These are phyloP conservation scores for Pseudochirops cupreus DNA, from an alignment of 2,797 vertebrate species.

Conservation along the genomic window DNA sequence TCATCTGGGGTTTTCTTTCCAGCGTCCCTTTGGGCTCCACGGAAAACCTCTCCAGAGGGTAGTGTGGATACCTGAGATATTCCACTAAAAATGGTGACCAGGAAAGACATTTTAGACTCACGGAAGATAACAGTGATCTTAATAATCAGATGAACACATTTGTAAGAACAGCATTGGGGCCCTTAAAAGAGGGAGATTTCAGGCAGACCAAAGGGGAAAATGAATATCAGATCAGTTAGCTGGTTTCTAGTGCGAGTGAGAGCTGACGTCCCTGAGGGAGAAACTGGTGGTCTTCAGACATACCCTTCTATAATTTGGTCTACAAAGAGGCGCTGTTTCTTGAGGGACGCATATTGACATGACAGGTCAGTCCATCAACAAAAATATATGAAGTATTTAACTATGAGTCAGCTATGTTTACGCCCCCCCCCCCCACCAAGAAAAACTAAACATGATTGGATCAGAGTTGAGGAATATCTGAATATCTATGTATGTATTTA, in stretches of 20 bases:
- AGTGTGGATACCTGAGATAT: background rate
- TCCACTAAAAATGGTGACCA: background rate
- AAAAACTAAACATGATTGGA: constrained; percentile 1
- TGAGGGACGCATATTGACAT: too few species aligned
- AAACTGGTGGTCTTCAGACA: constrained; percentile 2
- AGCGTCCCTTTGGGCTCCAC: background rate
- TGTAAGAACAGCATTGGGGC: background rate
- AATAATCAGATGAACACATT: background rate
- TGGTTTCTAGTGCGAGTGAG: background rate
- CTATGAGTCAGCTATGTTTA: background rate
- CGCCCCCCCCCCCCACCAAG: too few species aligned
- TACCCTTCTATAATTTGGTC: background rate
- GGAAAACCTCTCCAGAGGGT: background rate
- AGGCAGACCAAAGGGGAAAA: rapidly evolving
- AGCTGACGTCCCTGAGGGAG: background rate
- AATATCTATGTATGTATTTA: background rate
- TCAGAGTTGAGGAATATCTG: background rate
- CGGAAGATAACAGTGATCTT: background rate
- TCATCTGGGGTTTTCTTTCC: background rate
- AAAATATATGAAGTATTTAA: background rate
- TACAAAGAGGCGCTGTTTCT: background rate
- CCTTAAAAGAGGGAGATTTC: background rate
- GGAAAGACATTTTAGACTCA: background rate
- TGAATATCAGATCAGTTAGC: background rate
- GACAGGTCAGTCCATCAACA: background rate